A percentile compares a stretch with the other conserved stretches of the same genome.
Evolutionary conservation across 2,113 vertebrate species (phyloP).

Genomic region (Salvelinus fontinalis): DNA sequence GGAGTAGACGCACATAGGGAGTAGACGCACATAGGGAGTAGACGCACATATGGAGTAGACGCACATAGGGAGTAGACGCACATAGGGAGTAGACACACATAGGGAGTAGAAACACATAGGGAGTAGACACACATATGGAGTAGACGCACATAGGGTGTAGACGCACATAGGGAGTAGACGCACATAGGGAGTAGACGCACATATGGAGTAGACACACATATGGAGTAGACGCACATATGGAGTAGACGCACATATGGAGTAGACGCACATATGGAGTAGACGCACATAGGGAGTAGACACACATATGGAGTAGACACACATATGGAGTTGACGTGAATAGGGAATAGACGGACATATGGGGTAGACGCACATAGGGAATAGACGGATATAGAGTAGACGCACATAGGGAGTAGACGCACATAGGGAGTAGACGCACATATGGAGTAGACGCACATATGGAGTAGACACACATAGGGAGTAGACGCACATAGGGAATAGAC

Average conservation of each 20-base stretch:
- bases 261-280: background rate
- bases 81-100: background rate
- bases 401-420: background rate
- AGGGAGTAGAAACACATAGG: too few species aligned
- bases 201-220: background rate
- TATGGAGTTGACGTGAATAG: too few species aligned
- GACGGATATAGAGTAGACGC: too few species aligned
- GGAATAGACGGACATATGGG: too few species aligned
- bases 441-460: background rate
- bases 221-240: rapidly evolving
- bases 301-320: too few species aligned
- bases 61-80: background rate
- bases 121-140: background rate
- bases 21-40: too few species aligned
- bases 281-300: too few species aligned
- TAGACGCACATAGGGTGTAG: background rate
- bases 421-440: background rate
- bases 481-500: background rate
- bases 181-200: background rate
- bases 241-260: background rate
- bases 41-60: background rate
- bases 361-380: too few species aligned
- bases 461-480: background rate
- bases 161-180: background rate
- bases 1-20: background rate